Conservation (phyloP, 2,888 invertebrate genomes). For the Tachina fera region DNA sequence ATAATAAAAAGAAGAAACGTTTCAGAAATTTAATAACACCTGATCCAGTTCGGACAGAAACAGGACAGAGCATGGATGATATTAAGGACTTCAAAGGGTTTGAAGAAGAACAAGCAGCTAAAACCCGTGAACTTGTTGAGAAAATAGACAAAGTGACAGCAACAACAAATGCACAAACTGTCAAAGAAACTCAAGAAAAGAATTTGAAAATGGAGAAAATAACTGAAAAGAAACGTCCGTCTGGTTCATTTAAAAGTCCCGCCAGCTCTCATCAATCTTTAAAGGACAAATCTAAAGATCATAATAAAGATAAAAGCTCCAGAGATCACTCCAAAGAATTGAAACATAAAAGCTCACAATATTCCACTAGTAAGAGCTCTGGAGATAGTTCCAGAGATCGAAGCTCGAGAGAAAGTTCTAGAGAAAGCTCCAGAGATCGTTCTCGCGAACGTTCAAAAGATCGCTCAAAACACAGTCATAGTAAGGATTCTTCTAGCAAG, state of each 20-base stretch:
- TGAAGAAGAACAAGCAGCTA: slow-evolving; percentile 24
- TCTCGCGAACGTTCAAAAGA: slow-evolving; percentile 54
- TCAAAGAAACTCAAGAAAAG: slow-evolving; percentile 7
- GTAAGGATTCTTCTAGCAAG: slow-evolving; percentile 16
- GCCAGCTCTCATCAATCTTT: slow-evolving; percentile 35
- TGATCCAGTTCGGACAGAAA: background rate
- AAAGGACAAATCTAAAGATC: slow-evolving; percentile 45
- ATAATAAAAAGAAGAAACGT: slow-evolving; percentile 54
- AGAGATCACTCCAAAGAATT: slow-evolving; percentile 37
- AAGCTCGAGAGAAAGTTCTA: slow-evolving; percentile 35
- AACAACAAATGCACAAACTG: background rate
- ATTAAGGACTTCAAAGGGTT: slow-evolving; percentile 55
- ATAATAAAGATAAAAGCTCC: slow-evolving; percentile 16
- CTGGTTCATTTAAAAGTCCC: slow-evolving; percentile 51
- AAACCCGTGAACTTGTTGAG: background rate
- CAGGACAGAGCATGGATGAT: slow-evolving; percentile 23
- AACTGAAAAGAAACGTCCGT: background rate
- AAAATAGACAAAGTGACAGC: slow-evolving; percentile 8
- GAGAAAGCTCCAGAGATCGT: slow-evolving; percentile 53
- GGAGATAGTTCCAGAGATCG: slow-evolving; percentile 39
- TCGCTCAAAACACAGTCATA: slow-evolving; percentile 24
- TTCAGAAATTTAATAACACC: slow-evolving; percentile 57
- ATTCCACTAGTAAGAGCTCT: slow-evolving; percentile 18
- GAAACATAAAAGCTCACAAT: slow-evolving; percentile 33
- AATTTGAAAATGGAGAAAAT: too few species aligned